Percentiles rank a stretch among this genome's conserved stretches.
Evolutionary conservation across 2,888 invertebrate genomes (phyloP).

Genomic region (Perizoma affinitatum): DNA sequence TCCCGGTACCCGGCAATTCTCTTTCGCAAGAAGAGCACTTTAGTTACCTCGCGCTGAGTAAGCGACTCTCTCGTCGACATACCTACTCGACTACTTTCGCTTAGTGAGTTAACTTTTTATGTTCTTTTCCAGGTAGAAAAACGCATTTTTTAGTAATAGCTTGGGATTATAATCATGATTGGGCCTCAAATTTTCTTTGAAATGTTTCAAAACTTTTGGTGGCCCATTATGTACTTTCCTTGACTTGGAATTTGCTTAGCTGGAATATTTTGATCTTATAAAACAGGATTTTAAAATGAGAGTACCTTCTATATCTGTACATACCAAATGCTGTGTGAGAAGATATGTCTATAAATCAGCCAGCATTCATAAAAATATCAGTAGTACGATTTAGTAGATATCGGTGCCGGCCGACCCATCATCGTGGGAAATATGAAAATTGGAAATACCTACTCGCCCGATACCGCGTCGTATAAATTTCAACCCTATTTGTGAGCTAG

Average conservation of each 20-base stretch:
- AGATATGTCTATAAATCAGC: conserved; percentile 62
- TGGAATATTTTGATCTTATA: not conserved
- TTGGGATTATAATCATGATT: conserved; percentile 41
- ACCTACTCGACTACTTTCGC: conserved; percentile 50
- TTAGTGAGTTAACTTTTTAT: conserved; percentile 52
- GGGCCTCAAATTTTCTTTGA: conserved; percentile 28
- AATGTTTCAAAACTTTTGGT: conserved; percentile 29
- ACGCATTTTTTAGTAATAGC: conserved; percentile 39
- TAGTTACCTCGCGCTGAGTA: conserved; percentile 55
- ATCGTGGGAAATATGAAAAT: conserved; percentile 79
- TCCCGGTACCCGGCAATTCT: conserved; percentile 42
- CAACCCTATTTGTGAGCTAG: conserved; percentile 68
- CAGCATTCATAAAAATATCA: conserved; percentile 72
- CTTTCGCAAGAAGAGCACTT: conserved; percentile 45
- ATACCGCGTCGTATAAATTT: conserved; percentile 71
- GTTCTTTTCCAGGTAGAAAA: conserved; percentile 45
- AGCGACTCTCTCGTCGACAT: conserved; percentile 50
- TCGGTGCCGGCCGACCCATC: conserved; percentile 43
- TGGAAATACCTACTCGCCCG: conserved; percentile 64
- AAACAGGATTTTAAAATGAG: conserved; percentile 8
- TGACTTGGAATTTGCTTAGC: not conserved
- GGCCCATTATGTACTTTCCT: conserved; percentile 15
- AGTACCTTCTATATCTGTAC: not conserved
- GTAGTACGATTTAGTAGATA: conserved; percentile 68
- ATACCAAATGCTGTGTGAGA: conserved; percentile 6